Evolutionary conservation across 2,113 vertebrate species (phyloP).

Genomic region (Irena cyanogastra): DNA sequence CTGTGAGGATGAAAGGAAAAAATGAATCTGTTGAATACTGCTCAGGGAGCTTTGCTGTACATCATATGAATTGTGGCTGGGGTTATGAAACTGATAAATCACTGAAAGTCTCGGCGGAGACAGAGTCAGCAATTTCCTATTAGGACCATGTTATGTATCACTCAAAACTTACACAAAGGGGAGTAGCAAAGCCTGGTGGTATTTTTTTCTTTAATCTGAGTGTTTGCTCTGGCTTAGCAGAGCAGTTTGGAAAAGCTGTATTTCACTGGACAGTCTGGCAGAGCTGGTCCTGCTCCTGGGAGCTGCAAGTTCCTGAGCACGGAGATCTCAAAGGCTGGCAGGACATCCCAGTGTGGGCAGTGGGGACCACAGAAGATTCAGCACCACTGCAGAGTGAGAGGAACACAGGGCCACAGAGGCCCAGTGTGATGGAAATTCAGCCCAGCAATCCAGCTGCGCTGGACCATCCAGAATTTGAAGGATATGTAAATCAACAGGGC

Average conservation of each 20-base stretch:
- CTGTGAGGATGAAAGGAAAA: not conserved
- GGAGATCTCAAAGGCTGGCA: not conserved
- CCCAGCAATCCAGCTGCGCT: not conserved
- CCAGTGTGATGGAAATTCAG: not conserved
- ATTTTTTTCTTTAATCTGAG: not conserved
- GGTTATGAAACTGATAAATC: slow-evolving; percentile 56
- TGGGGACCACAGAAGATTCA: not conserved
- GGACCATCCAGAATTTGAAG: not conserved
- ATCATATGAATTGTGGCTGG: not conserved
- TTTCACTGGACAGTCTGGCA: not conserved
- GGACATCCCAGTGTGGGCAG: not conserved
- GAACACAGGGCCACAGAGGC: not conserved
- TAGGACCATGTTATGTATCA: not conserved
- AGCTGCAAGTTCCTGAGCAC: not conserved
- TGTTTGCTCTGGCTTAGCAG: not conserved
- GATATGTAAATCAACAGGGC: not conserved
- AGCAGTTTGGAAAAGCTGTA: not conserved
- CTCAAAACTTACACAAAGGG: not conserved
- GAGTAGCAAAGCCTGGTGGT: not conserved
- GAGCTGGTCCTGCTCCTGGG: not conserved
- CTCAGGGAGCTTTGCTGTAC: not conserved
- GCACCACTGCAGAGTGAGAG: fast-evolving
- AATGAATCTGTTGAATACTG: not conserved
- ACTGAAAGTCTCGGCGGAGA: not conserved
- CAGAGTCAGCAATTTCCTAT: not conserved